Conservation (phyloP, 2,888 invertebrate species). For the Siphlonurus alternatus region DNA sequence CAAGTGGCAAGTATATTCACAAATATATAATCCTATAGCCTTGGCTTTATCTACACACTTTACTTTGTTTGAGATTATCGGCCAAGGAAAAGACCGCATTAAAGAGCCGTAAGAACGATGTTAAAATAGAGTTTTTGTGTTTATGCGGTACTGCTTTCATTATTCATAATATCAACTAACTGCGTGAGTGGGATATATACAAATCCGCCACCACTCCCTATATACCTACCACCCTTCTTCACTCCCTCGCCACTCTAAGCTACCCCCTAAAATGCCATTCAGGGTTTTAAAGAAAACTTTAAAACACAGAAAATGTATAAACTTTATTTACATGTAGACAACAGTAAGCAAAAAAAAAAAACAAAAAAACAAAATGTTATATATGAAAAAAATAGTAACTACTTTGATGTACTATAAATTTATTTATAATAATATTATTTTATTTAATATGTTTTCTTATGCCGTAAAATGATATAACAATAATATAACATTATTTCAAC, state of each 20-base stretch:
- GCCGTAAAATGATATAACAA: too few species aligned
- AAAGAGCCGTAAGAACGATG: neutral
- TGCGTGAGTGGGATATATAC: neutral
- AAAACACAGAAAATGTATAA: neutral
- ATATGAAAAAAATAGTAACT: too few species aligned
- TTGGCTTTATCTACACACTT: neutral
- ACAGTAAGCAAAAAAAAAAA: too few species aligned
- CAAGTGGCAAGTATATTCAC: neutral
- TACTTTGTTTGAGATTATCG: neutral
- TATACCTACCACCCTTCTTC: neutral
- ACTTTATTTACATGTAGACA: too few species aligned
- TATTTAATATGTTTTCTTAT: too few species aligned
- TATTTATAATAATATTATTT: too few species aligned
- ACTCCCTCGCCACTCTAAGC: neutral
- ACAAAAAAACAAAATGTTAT: too few species aligned
- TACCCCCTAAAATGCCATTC: neutral
- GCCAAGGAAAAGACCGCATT: neutral
- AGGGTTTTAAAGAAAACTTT: neutral
- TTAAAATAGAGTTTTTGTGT: conserved; percentile 1
- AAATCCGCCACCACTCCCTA: too few species aligned
- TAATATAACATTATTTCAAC: too few species aligned
- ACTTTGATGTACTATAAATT: too few species aligned
- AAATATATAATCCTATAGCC: too few species aligned
- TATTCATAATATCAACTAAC: neutral
- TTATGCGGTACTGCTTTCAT: neutral